phyloP scores from a whole-genome alignment of 2,888 invertebrate species.

The Trissolcus japonicus region DNA sequence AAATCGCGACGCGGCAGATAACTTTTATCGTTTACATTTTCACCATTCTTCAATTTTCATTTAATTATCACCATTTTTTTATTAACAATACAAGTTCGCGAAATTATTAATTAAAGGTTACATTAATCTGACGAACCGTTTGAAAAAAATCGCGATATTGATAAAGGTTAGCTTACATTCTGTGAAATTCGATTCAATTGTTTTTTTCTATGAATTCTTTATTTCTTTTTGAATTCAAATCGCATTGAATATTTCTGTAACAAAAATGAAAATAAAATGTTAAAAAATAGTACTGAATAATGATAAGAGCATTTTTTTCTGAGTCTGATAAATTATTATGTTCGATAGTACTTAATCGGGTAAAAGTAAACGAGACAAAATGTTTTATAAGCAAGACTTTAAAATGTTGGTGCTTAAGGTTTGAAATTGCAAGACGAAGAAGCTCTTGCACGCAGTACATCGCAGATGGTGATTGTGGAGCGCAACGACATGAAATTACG shows the following conservation, averaged over 20 bases:
- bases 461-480: constrained; percentile 55
- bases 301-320: not conserved
- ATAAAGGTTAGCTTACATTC: no score
- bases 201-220: not conserved
- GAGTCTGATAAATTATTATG: constrained; percentile 11
- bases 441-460: constrained; percentile 43
- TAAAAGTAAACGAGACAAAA: constrained; percentile 28
- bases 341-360: constrained; percentile 8
- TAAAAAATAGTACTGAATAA: no score
- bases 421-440: constrained; percentile 51
- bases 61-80: no score
- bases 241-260: not conserved
- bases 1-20: no score
- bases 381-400: constrained; percentile 33
- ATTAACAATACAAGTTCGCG: constrained; percentile 1
- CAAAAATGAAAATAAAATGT: not conserved
- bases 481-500: constrained; percentile 55
- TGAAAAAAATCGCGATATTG: no score
- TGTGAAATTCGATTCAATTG: not conserved
- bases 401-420: constrained; percentile 30
- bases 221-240: no score
- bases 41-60: no score
- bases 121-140: constrained; percentile 17
- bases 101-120: constrained; percentile 16
- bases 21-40: no score